phyloP scores from a whole-genome alignment of 2,113 vertebrate genomes.

The Hymenochirus boettgeri region DNA sequence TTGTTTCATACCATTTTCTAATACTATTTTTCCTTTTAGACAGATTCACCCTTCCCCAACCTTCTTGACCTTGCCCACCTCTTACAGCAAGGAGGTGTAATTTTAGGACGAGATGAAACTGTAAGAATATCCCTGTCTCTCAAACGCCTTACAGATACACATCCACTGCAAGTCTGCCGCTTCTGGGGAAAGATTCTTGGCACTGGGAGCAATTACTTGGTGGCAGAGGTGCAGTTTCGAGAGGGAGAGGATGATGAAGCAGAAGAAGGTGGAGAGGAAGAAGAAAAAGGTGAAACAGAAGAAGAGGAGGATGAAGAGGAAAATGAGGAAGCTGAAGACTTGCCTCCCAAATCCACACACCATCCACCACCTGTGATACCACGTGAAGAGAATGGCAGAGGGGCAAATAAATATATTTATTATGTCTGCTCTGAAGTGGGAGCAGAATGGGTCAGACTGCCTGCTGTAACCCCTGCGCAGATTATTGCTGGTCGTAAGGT shows the following conservation, averaged over 20 bases:
- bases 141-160: constrained; percentile 72
- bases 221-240: constrained; percentile 78
- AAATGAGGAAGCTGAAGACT: constrained; percentile 51
- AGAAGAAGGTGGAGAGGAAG: constrained; percentile 43
- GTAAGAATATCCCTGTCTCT: constrained; percentile 83
- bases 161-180: constrained; percentile 73
- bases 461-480: constrained; percentile 80
- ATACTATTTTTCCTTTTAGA: constrained; percentile 52
- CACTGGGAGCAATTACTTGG: constrained; percentile 73
- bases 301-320: constrained; percentile 37
- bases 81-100: constrained; percentile 85
- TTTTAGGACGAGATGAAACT: constrained; percentile 76
- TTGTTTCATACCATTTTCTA: too few relatives aligned
- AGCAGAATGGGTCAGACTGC: constrained; percentile 79
- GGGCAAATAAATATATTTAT: constrained; percentile 84
- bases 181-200: constrained; percentile 96
- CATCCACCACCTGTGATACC: constrained; percentile 69
- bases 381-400: constrained; percentile 72
- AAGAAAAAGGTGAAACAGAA: constrained; percentile 48
- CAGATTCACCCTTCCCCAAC: constrained; percentile 72
- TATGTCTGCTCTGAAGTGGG: constrained; percentile 88
- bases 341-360: constrained; percentile 68
- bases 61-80: constrained; percentile 81
- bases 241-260: constrained; percentile 80
- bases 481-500: constrained; percentile 74